Percentiles rank a stretch among this genome's conserved stretches.
Conservation (phyloP, 2,797 vertebrate species). For the Etheostoma perlongum region DNA sequence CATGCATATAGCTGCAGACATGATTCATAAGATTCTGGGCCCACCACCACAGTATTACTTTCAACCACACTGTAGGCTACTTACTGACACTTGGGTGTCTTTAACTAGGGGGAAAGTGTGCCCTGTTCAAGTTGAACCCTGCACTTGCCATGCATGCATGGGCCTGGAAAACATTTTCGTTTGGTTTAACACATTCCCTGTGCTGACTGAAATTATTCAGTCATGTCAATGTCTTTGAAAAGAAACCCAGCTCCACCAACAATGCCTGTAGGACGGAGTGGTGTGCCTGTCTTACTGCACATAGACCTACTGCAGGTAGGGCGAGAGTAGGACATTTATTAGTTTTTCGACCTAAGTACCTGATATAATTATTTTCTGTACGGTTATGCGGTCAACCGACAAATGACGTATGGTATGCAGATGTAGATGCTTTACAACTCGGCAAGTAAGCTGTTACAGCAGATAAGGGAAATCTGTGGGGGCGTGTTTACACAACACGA, state of each 20-base stretch:
- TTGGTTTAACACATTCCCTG: not conserved
- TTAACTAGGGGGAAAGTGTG: not conserved
- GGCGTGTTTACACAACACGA: constrained; percentile 17
- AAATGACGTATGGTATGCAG: no score
- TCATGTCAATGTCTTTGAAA: not conserved
- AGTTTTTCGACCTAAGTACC: not conserved
- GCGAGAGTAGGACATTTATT: not conserved
- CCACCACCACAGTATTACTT: not conserved
- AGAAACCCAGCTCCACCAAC: not conserved
- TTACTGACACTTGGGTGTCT: not conserved
- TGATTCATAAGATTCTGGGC: not conserved
- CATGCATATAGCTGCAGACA: not conserved
- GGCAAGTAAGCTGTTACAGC: not conserved
- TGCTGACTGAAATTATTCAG: not conserved
- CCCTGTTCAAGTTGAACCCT: not conserved
- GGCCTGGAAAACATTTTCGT: not conserved
- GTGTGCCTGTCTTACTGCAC: not conserved
- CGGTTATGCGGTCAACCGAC: not conserved
- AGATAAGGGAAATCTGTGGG: not conserved
- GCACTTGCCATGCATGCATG: not conserved
- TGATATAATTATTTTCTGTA: not conserved
- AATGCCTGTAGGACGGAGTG: not conserved
- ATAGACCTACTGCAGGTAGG: not conserved
- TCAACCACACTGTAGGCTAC: not conserved
- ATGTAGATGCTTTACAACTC: not conserved